Percentiles rank a stretch among this genome's conserved stretches.
Evolutionary conservation across 2,113 vertebrate species (phyloP).

Genomic region (Oplegnathus fasciatus): DNA sequence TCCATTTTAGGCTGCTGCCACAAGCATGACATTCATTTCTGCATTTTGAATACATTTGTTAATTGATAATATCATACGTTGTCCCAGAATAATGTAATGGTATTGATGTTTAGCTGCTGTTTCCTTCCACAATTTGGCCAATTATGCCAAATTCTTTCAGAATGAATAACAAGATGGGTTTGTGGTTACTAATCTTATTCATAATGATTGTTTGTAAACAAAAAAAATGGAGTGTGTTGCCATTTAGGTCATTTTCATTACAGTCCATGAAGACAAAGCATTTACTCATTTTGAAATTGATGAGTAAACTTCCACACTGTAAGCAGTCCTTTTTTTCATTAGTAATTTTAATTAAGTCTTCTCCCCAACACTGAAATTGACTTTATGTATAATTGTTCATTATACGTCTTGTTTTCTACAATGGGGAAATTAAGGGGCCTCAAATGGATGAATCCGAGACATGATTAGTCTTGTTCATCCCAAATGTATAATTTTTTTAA

Average conservation of each 20-base stretch:
- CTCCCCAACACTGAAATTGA: slow-evolving; percentile 85
- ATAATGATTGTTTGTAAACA: slow-evolving; percentile 76
- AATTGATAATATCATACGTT: slow-evolving; percentile 76
- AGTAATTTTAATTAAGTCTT: slow-evolving; percentile 89
- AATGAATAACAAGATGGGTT: slow-evolving; percentile 50
- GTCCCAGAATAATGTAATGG: slow-evolving; percentile 59
- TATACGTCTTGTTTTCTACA: slow-evolving; percentile 87
- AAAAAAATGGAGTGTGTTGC: slow-evolving; percentile 68
- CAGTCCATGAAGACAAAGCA: slow-evolving; percentile 73
- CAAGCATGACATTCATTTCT: slow-evolving; percentile 75
- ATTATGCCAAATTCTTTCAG: slow-evolving; percentile 63
- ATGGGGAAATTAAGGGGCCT: slow-evolving; percentile 86
- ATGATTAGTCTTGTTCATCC: slow-evolving; percentile 87
- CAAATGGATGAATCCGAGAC: slow-evolving; percentile 86
- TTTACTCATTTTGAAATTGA: slow-evolving; percentile 81
- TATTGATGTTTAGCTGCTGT: slow-evolving; percentile 60
- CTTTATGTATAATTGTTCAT: slow-evolving; percentile 90
- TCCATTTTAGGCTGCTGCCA: slow-evolving; percentile 76
- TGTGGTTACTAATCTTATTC: slow-evolving; percentile 68
- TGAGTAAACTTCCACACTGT: slow-evolving; percentile 80
- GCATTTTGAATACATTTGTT: slow-evolving; percentile 72
- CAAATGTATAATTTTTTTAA: slow-evolving; percentile 86
- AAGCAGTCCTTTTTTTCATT: slow-evolving; percentile 86
- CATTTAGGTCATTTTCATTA: slow-evolving; percentile 83
- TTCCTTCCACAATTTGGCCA: slow-evolving; percentile 59